Evolutionary conservation across 2,888 invertebrate genomes (phyloP).

Genomic region (Campopleginae sp.): DNA sequence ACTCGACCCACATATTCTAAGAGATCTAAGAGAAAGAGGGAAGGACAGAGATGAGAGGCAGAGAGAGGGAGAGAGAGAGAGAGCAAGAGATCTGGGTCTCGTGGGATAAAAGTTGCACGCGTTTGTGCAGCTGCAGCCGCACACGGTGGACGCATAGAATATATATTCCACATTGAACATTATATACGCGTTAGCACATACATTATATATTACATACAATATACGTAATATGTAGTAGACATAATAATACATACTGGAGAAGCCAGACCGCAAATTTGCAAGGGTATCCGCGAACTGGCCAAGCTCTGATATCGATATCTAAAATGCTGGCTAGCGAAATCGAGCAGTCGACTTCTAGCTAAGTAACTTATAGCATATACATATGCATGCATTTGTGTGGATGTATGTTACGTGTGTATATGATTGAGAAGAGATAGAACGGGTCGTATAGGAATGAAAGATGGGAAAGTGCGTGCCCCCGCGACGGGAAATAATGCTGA

Average conservation of each 20-base stretch:
- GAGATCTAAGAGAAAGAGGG: conserved; percentile 13
- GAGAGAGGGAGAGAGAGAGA: background rate
- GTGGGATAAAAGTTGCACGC: conserved; percentile 24
- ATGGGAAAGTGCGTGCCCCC: conserved; percentile 57
- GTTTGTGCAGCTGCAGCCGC: conserved; percentile 28
- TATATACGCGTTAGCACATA: background rate
- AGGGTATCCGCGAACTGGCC: conserved; percentile 35
- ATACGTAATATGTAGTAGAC: conserved; percentile 10
- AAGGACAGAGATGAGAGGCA: background rate
- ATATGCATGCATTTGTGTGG: conserved; percentile 35
- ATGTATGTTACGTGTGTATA: background rate
- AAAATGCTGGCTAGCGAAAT: conserved; percentile 45
- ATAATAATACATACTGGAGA: conserved; percentile 36
- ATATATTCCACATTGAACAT: conserved; percentile 11
- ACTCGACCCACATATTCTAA: conserved; percentile 63
- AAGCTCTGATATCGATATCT: conserved; percentile 59
- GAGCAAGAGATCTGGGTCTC: conserved; percentile 1
- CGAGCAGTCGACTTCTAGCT: conserved; percentile 55
- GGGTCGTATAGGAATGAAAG: conserved; percentile 66
- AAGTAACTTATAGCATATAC: conserved; percentile 52
- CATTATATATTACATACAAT: conserved; percentile 9
- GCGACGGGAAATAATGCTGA: conserved; percentile 49
- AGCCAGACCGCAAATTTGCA: conserved; percentile 16
- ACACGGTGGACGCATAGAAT: background rate
- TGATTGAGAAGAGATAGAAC: conserved; percentile 15